Evolutionary conservation across 2,888 invertebrate genomes (phyloP).

Genomic region (Arenicola marina): DNA sequence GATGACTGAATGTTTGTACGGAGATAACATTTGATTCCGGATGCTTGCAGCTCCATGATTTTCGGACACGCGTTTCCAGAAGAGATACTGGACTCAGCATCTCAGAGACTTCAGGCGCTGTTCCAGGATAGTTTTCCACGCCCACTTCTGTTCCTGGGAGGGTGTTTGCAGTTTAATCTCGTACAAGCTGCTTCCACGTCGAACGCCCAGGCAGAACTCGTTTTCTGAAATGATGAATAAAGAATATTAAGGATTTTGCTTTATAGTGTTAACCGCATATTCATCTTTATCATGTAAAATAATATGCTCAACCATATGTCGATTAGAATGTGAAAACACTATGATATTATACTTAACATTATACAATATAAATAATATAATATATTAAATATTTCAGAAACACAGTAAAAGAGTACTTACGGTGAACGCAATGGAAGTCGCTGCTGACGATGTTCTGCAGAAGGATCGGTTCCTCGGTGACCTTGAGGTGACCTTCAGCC

Average conservation of each 20-base stretch:
- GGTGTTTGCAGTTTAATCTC: neutral
- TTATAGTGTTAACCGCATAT: neutral
- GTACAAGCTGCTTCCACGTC: neutral
- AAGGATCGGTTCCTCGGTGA: slow-evolving; percentile 16
- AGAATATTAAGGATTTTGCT: neutral
- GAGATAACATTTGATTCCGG: too few species aligned
- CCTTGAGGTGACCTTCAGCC: slow-evolving; percentile 12
- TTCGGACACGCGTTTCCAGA: too few species aligned
- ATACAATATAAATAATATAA: neutral
- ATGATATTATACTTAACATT: neutral
- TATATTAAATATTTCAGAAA: neutral
- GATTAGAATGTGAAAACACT: neutral
- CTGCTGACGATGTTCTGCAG: slow-evolving; percentile 7
- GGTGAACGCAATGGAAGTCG: slow-evolving; percentile 14
- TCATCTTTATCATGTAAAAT: too few species aligned
- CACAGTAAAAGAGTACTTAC: slow-evolving; percentile 9
- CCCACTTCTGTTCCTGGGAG: neutral
- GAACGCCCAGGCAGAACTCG: neutral
- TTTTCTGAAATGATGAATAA: neutral
- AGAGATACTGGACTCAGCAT: too few species aligned
- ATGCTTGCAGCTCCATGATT: too few species aligned
- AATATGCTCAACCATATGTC: too few species aligned
- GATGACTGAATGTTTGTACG: too few species aligned
- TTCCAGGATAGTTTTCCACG: slow-evolving; percentile 1
- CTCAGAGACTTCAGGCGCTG: too few species aligned